A percentile compares a stretch with the other conserved stretches of the same genome.
phyloP scores from a whole-genome alignment of 2,113 vertebrate species.

The Rhombomys opimus region DNA sequence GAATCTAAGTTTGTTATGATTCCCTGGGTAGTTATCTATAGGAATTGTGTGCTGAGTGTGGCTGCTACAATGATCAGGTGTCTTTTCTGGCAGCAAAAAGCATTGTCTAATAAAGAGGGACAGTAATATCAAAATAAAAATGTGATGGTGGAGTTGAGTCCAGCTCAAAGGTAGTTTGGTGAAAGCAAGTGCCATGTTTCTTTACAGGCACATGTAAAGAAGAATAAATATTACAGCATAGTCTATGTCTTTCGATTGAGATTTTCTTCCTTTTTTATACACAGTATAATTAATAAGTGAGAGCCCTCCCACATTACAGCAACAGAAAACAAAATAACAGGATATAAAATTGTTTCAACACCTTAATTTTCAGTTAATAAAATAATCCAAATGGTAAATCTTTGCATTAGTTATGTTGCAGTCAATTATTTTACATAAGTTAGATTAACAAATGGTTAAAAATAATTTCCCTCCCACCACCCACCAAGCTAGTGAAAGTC shows the following conservation, averaged over 20 bases:
- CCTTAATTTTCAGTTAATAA: slow-evolving; percentile 86
- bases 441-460: slow-evolving; percentile 85
- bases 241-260: slow-evolving; percentile 72
- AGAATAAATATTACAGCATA: slow-evolving; percentile 15
- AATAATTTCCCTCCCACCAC: slow-evolving; percentile 54
- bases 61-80: not conserved
- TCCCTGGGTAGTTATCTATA: not conserved
- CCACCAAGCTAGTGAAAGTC: slow-evolving; percentile 68
- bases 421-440: slow-evolving; percentile 85
- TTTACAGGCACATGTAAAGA: slow-evolving; percentile 35
- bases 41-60: not conserved
- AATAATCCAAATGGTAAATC: slow-evolving; percentile 79
- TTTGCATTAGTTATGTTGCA: slow-evolving; percentile 76
- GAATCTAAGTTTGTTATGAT: not conserved
- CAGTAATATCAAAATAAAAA: not conserved
- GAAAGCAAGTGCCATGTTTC: not conserved
- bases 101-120: not conserved
- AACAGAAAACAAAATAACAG: slow-evolving; percentile 83
- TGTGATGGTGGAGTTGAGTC: not conserved
- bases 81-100: not conserved
- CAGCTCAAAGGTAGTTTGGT: slow-evolving; percentile 1
- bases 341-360: slow-evolving; percentile 84
- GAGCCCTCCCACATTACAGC: slow-evolving; percentile 81
- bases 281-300: slow-evolving; percentile 86
- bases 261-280: slow-evolving; percentile 69